These are phyloP conservation scores for Notechis scutatus DNA, from an alignment of 2,113 vertebrate species.

Conservation along the genomic window DNA sequence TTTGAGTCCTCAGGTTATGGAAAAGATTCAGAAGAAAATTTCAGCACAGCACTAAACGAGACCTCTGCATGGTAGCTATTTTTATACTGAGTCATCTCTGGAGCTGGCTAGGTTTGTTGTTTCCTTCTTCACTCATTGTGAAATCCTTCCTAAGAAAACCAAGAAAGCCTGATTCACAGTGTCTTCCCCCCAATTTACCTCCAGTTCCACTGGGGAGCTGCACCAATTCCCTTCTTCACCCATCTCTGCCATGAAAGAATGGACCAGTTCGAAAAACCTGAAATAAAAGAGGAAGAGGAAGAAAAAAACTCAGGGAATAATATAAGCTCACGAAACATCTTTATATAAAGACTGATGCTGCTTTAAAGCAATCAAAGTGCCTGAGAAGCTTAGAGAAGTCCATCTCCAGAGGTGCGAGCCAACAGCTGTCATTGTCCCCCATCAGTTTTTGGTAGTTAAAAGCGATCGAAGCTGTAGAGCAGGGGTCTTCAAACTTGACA, in stretches of 20 bases:
- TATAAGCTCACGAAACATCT: neutral
- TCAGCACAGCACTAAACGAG: neutral
- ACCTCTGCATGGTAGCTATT: neutral
- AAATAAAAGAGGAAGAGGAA: neutral
- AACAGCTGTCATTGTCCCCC: neutral
- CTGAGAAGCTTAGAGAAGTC: neutral
- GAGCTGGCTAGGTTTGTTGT: too few relatives aligned
- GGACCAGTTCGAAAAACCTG: slow-evolving; percentile 85
- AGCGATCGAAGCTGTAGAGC: neutral
- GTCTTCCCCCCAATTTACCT: slow-evolving; percentile 67
- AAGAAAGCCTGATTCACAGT: too few relatives aligned
- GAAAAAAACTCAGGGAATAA: neutral
- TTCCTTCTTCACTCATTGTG: neutral
- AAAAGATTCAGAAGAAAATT: neutral
- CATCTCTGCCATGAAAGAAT: slow-evolving; percentile 72
- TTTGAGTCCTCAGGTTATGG: neutral
- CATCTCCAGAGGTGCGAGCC: neutral
- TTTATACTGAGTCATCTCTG: neutral
- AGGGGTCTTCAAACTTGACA: too few relatives aligned
- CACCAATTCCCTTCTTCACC: slow-evolving; percentile 53
- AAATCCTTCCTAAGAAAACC: neutral
- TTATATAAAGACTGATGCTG: neutral
- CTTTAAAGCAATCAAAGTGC: neutral
- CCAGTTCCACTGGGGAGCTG: slow-evolving; percentile 67
- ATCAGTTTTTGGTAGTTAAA: neutral